A percentile compares a stretch with the other conserved stretches of the same genome.
These are phyloP conservation scores for Drosophila lacertosa DNA, from an alignment of 1,140 invertebrate species.

Conservation along the genomic window DNA sequence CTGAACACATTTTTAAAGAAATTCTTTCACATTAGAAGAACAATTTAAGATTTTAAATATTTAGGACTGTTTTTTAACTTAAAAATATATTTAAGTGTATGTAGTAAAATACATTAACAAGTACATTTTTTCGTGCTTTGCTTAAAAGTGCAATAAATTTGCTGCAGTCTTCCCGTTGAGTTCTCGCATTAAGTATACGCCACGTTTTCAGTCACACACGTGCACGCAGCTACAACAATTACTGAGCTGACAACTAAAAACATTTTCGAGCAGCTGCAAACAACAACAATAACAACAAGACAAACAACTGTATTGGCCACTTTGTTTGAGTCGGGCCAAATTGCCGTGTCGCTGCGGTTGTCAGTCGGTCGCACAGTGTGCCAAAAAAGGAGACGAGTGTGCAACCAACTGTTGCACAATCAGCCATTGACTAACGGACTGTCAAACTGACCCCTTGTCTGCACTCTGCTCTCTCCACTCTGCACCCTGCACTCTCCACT, in stretches of 20 bases:
- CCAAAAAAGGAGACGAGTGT: slow-evolving; percentile 24
- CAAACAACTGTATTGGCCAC: slow-evolving; percentile 10
- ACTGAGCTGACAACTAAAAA: neutral
- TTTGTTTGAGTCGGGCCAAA: slow-evolving; percentile 35
- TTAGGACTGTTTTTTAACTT: no score
- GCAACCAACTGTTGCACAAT: slow-evolving; percentile 41
- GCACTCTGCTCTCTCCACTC: no score
- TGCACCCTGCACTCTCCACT: no score
- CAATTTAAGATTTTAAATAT: no score
- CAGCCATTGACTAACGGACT: slow-evolving; percentile 41
- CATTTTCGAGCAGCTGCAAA: slow-evolving; percentile 13
- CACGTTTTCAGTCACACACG: no score
- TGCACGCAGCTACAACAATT: neutral
- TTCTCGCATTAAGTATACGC: slow-evolving; percentile 8
- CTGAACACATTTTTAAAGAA: no score
- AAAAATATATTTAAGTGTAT: no score
- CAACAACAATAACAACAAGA: slow-evolving; percentile 1
- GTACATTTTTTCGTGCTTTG: no score
- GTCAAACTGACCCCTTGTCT: slow-evolving; percentile 33
- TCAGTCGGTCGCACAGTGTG: slow-evolving; percentile 19
- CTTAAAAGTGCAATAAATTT: neutral
- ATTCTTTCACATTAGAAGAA: no score
- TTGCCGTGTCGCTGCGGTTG: slow-evolving; percentile 43
- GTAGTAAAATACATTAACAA: no score
- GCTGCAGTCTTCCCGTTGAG: neutral